Base-by-base conservation (phyloP, 2,888 invertebrate genomes). In the Plebejus argus region DNA sequence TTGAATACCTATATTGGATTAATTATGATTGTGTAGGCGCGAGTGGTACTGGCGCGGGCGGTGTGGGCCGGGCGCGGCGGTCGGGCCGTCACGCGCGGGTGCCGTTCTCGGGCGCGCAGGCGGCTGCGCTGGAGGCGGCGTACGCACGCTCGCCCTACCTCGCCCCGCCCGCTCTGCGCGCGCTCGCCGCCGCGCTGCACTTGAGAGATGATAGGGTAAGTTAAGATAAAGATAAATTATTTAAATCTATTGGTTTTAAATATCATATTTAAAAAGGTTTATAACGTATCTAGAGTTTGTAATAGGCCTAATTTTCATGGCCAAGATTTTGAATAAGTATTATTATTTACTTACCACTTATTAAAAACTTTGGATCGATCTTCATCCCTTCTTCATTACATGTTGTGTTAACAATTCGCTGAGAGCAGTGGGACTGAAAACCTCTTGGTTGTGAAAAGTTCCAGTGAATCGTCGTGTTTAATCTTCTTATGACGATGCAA, bases 51-150 rank as follows among this genome's bases (percentile, higher is more conserved):
- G 91, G 88, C 83, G 85, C 88, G 84, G 85, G 86, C 86, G 91
- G 83, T 83, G 86, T 89, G 33, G 91, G 93, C 82, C 93, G 95
- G 77, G 83, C 88, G 5, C 92, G 96, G 3, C 95, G 95, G 79
- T 90, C 95, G 18, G 96, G 96, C 1, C 90, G 96, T 72, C 96
- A 96, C 87, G 96, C 96, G 70, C 90, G 97, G 76, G 97, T 97
- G 84, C 97, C 97, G 3, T 97, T 97, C 88, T 96, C 96, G 12
- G 95, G 95, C 3, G 93, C 95, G 78, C 97, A 97, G 89, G 93
- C 97, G 49, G 90, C 95, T 15, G 93, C 96, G 79, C 86, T 97
- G 81, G 97, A 97, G 89, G 95, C 95, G 20, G 96, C 96, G 81
- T 97, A 96, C 85, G 93, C 93, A 53, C 93, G 94, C 53, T 95